Conservation (phyloP, 2,888 invertebrate genomes). For the Stegana nigrithorax region DNA sequence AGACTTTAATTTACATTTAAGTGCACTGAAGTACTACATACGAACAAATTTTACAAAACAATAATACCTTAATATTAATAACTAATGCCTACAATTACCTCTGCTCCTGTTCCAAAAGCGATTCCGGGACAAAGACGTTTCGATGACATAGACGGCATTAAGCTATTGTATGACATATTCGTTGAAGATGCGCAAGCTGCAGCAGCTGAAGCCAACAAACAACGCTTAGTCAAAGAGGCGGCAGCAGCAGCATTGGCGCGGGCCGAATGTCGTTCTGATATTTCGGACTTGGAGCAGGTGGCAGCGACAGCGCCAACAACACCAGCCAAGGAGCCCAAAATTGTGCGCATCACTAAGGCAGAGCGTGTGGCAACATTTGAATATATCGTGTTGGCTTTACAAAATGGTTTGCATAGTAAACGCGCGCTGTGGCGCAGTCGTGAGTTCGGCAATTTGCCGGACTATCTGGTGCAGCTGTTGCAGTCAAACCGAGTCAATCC, state of each 20-base stretch:
- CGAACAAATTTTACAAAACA: too few relatives aligned
- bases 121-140: constrained; percentile 53
- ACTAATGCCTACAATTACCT: too few relatives aligned
- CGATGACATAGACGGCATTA: constrained; percentile 50
- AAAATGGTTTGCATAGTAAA: constrained; percentile 56
- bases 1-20: too few relatives aligned
- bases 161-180: constrained; percentile 49
- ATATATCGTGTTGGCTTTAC: constrained; percentile 48
- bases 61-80: too few relatives aligned
- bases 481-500: constrained; percentile 30
- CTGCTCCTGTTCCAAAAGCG: too few relatives aligned
- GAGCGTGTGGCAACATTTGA: constrained; percentile 41
- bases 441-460: constrained; percentile 55
- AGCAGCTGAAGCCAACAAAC: neutral
- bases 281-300: too few relatives aligned
- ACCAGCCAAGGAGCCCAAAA: too few relatives aligned
- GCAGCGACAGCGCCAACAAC: too few relatives aligned
- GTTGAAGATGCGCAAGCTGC: constrained; percentile 14
- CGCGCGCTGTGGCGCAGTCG: constrained; percentile 57
- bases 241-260: neutral
- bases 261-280: too few relatives aligned
- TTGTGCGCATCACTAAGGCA: too few relatives aligned
- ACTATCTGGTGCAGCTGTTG: constrained; percentile 48
- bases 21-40: too few relatives aligned
- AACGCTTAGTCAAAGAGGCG: neutral